Conservation (phyloP, 1,140 invertebrate species). For the Linepithema humile region DNA sequence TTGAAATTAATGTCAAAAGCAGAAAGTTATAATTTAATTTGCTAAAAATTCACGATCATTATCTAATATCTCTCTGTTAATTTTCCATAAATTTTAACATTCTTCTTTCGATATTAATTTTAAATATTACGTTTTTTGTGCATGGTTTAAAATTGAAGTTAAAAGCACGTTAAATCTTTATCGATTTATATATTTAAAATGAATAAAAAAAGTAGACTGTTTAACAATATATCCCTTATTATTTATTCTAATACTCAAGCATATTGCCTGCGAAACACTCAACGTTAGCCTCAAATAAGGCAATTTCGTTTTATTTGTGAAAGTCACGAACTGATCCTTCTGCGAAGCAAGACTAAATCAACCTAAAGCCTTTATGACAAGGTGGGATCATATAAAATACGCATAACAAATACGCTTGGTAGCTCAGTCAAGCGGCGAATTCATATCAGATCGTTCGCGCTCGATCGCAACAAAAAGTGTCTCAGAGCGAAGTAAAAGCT, state of each 20-base stretch:
- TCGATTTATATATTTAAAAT: neutral
- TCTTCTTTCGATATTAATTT: neutral
- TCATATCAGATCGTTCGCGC: neutral
- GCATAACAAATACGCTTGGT: neutral
- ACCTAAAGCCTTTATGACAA: neutral
- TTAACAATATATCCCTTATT: neutral
- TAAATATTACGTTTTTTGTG: neutral
- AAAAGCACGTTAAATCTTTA: neutral
- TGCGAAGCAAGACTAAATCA: neutral
- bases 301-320: constrained; percentile 21
- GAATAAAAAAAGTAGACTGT: neutral
- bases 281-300: neutral
- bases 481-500: constrained; percentile 5
- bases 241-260: neutral
- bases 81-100: neutral
- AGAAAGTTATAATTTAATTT: no score
- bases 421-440: neutral
- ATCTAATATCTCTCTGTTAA: no score
- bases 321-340: neutral
- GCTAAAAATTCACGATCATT: neutral
- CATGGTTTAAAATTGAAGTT: neutral
- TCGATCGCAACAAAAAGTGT: neutral
- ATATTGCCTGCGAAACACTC: neutral
- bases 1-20: no score
- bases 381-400: constrained; percentile 22